Base-by-base conservation (phyloP, 2,888 invertebrate genomes). In the Poecilus cupreus region DNA sequence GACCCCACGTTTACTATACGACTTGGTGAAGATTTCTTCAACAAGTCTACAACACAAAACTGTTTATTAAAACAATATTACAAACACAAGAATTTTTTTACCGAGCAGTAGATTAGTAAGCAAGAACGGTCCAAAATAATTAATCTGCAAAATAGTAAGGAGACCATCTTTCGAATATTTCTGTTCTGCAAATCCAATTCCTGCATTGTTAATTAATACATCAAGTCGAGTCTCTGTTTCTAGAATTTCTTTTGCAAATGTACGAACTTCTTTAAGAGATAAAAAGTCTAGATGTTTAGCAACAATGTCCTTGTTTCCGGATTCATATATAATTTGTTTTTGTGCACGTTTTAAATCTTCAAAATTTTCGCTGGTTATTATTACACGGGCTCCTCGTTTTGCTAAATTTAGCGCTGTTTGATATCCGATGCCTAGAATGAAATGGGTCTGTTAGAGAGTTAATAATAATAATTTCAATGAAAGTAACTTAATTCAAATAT, bases 81-180 rank as follows among this genome's bases (percentile, higher is more conserved):
- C 2, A 5, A 26, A 26, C 26, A 26, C 3, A 26, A 26, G 1
- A 6, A 32, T 32, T 32, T 32, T 1, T 84, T 89, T 83, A 84
- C 93, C 92, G 6, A 91, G 86, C 0, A 96, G 87, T 0, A 95
- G 90, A 83, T 93, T 89, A 0, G 94, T 95, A 79, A 96, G 88
- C 24, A 95, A 87, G 86, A 95, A 95, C 1, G 93, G 94, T 8
- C 94, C 94, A 85, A 94, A 93, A 85, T 95, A 92, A 85, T 95
- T 95, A 26, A 93, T 91, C 84, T 94, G 94, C 90, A 94, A 92
- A 64, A 92, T 92, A 13, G 90, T 87, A 54, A 94, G 91, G 49
- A 94, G 89, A 0, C 94, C 94, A 83, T 95, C 94, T 82, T 91
- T 90, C 0, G 94, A 93, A 82, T 88, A 87, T 3, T 1, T 32